Conservation (phyloP, 2,113 vertebrate species). For the Numenius arquata region DNA sequence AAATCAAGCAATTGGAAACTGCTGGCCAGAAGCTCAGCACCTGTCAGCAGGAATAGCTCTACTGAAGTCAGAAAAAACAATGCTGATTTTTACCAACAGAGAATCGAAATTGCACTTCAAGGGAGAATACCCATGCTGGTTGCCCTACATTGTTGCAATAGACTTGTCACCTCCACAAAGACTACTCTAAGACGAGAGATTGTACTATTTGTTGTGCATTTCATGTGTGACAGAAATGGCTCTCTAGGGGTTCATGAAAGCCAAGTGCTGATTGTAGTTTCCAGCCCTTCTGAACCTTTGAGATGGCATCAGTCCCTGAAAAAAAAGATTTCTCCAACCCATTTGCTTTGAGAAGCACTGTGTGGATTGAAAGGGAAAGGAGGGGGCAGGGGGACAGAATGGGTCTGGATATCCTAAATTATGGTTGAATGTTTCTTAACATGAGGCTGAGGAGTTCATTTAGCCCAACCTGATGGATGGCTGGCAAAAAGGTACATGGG, state of each 20-base stretch:
- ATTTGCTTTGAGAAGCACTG: neutral
- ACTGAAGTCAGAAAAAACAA: neutral
- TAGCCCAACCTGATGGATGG: neutral
- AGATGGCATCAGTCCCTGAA: neutral
- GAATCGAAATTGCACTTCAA: neutral
- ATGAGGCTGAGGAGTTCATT: neutral
- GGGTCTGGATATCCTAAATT: neutral
- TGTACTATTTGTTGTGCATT: neutral
- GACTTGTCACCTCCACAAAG: neutral
- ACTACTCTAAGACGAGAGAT: neutral
- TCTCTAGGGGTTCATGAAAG: neutral
- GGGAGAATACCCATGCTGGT: neutral
- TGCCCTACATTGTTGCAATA: neutral
- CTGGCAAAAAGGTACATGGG: neutral
- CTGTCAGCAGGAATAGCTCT: neutral
- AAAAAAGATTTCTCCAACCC: neutral
- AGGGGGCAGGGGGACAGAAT: neutral
- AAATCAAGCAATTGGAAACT: constrained; percentile 2
- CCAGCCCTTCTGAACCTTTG: neutral
- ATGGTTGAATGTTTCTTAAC: neutral
- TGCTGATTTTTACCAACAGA: neutral
- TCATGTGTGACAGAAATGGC: neutral
- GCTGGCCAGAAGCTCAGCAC: neutral
- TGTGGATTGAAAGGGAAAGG: neutral
- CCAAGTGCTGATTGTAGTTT: neutral